A percentile compares a stretch with the other conserved stretches of the same genome.
Evolutionary conservation across 1,140 invertebrate genomes (phyloP).

Genomic region (Zaprionus davidi): DNA sequence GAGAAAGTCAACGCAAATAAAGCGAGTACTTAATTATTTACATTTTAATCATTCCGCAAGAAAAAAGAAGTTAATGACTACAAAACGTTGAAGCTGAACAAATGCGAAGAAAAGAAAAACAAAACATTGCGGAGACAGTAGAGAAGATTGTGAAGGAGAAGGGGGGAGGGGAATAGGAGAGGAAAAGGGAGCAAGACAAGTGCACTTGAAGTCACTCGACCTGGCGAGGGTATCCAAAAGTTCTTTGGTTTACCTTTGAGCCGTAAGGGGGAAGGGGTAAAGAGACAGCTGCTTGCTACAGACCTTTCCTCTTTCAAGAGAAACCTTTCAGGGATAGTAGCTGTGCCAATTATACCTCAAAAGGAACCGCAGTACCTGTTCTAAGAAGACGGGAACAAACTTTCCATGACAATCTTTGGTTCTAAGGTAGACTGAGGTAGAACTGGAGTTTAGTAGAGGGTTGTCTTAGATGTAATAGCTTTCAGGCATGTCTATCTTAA

Average conservation of each 20-base stretch:
- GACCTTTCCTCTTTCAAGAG: too few relatives aligned
- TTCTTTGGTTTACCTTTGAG: background rate
- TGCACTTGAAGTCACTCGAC: conserved; percentile 1
- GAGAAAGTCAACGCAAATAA: conserved; percentile 41
- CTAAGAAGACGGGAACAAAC: too few relatives aligned
- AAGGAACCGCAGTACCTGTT: too few relatives aligned
- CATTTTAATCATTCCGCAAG: conserved; percentile 60
- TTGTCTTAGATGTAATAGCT: background rate
- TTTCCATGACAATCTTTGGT: too few relatives aligned
- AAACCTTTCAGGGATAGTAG: background rate
- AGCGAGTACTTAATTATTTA: conserved; percentile 66
- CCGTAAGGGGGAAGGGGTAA: background rate
- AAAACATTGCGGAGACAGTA: background rate
- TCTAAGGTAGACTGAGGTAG: too few relatives aligned
- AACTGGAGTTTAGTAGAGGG: background rate
- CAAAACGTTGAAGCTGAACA: conserved; percentile 13
- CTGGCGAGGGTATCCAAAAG: background rate
- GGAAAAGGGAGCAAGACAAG: background rate
- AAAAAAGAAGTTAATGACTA: conserved; percentile 59
- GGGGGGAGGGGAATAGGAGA: background rate
- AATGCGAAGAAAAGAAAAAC: conserved; percentile 1
- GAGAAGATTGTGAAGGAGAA: background rate
- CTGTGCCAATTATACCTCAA: background rate
- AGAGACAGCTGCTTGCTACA: background rate
- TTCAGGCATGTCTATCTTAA: background rate